Percentiles rank a stretch among this genome's conserved stretches.
These are phyloP conservation scores for Hyposoter didymator DNA, from an alignment of 2,888 invertebrate genomes.

Conservation along the genomic window DNA sequence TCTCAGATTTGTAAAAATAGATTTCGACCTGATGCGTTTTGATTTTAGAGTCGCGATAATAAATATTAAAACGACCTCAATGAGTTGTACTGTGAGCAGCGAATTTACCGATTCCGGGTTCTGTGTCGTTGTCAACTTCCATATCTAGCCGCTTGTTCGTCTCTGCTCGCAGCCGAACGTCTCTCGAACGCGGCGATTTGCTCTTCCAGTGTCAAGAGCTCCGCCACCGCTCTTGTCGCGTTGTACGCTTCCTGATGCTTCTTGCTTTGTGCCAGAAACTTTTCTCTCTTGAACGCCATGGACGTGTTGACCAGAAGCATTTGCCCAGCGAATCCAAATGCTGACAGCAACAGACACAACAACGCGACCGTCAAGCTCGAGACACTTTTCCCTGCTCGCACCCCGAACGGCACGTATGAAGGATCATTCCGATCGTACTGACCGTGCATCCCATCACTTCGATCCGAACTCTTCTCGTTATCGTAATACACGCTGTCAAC, in stretches of 20 bases:
- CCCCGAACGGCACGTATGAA: conserved; percentile 87
- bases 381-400: conserved; percentile 86
- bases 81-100: conserved; percentile 17
- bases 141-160: background rate
- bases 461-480: conserved; percentile 23
- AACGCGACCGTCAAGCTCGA: conserved; percentile 88
- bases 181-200: conserved; percentile 38
- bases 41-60: conserved; percentile 41
- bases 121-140: conserved; percentile 26
- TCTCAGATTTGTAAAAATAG: conserved; percentile 54
- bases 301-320: conserved; percentile 87
- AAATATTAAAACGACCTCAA: background rate
- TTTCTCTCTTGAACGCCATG: conserved; percentile 84
- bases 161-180: background rate
- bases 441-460: background rate
- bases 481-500: conserved; percentile 52
- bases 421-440: conserved; percentile 8
- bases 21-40: conserved; percentile 55
- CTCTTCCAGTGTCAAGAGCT: conserved; percentile 76
- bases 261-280: conserved; percentile 85
- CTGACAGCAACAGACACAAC: conserved; percentile 86
- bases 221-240: conserved; percentile 85
- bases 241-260: conserved; percentile 85
- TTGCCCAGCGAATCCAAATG: conserved; percentile 87
- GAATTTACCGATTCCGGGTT: background rate